A percentile compares a stretch with the other conserved stretches of the same genome.
Evolutionary conservation across 1,140 invertebrate species (phyloP).

Genomic region (Gyrodactylus salaris): DNA sequence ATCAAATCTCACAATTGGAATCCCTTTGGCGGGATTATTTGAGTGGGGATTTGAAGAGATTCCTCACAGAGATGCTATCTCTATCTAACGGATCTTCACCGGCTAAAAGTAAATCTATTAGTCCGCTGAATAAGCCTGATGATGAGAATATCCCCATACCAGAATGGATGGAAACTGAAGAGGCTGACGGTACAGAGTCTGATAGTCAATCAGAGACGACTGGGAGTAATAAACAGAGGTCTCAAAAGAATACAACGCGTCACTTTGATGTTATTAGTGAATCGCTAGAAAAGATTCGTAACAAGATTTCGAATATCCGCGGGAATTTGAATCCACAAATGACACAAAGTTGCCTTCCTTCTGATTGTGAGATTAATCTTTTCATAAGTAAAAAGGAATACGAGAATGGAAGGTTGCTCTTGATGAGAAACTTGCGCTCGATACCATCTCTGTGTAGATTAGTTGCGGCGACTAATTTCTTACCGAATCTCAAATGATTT

Average conservation of each 20-base stretch:
- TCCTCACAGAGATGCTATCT: neutral
- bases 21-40: conserved; percentile 20
- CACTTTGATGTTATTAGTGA: neutral
- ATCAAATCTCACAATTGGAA: conserved; percentile 18
- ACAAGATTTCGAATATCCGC: neutral
- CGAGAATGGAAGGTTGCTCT: neutral
- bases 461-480: neutral
- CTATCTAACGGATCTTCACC: neutral
- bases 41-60: conserved; percentile 17
- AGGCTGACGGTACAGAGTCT: neutral
- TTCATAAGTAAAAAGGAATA: conserved; percentile 3
- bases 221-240: neutral
- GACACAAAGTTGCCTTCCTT: neutral
- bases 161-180: neutral
- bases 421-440: neutral
- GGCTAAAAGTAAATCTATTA: neutral
- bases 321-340: neutral
- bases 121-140: neutral
- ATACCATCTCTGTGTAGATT: neutral
- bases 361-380: neutral
- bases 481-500: neutral
- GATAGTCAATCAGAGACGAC: too few species aligned
- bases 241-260: neutral
- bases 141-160: neutral
- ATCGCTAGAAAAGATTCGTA: neutral